phyloP scores from a whole-genome alignment of 2,888 invertebrate genomes.

The Lacanobia wlatinum region DNA sequence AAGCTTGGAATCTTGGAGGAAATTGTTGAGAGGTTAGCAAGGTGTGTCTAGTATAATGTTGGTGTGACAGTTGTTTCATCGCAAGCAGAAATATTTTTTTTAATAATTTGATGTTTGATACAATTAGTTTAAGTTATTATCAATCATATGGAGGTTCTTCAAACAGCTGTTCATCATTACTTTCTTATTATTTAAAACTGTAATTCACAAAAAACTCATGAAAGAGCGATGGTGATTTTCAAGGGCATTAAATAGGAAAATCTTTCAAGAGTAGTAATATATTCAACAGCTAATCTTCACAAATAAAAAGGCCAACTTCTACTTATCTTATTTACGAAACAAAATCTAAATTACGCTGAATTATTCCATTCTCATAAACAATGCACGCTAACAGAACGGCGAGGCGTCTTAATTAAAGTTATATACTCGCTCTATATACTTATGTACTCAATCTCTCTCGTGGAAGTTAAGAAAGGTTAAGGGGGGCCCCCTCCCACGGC shows the following conservation, averaged over 20 bases:
- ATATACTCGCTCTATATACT: conserved; percentile 84
- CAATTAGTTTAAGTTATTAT: not conserved
- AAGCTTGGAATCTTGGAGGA: conserved; percentile 78
- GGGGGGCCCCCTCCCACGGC: conserved; percentile 70
- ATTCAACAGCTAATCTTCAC: conserved; percentile 3
- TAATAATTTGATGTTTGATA: not conserved
- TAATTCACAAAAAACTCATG: not conserved
- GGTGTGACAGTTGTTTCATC: conserved; percentile 69
- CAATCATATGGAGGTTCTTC: not conserved
- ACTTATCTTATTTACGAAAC: conserved; percentile 61
- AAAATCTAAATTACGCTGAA: conserved; percentile 79
- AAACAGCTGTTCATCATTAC: not conserved
- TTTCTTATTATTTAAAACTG: not conserved
- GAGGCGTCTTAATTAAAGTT: conserved; percentile 85
- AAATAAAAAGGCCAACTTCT: conserved; percentile 19
- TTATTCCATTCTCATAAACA: conserved; percentile 85
- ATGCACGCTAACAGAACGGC: conserved; percentile 84
- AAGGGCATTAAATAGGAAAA: not conserved
- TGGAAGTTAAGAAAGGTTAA: conserved; percentile 89
- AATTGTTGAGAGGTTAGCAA: conserved; percentile 33
- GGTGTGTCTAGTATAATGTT: conserved; percentile 70
- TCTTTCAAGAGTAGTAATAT: not conserved
- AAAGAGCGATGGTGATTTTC: not conserved
- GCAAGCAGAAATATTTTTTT: not conserved
- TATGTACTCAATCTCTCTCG: conserved; percentile 89